Evolutionary conservation across 2,888 invertebrate species (phyloP).

Genomic region (Gymnocheta viridis): DNA sequence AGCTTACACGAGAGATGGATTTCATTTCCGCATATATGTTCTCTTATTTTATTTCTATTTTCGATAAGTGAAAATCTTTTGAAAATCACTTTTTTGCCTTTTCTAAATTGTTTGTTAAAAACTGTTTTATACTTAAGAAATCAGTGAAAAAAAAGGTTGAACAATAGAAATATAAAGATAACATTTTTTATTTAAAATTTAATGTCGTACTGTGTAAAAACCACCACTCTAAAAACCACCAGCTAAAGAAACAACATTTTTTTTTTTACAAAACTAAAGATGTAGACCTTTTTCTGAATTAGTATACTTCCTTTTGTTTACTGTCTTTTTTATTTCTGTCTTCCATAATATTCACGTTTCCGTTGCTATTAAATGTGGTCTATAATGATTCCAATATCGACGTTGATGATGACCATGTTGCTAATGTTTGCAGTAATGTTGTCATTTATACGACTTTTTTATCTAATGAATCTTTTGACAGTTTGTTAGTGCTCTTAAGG

Average conservation of each 20-base stretch:
- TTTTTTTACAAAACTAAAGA: not conserved
- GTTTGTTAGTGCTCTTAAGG: conserved; percentile 8
- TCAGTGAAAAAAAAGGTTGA: too few relatives aligned
- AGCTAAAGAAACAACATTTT: not conserved
- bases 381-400: not conserved
- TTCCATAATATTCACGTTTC: not conserved
- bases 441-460: not conserved
- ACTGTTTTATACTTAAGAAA: too few relatives aligned
- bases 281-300: not conserved
- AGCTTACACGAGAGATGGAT: too few relatives aligned
- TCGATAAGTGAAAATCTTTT: too few relatives aligned
- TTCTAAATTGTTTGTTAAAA: too few relatives aligned
- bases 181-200: too few relatives aligned
- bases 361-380: not conserved
- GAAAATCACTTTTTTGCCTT: too few relatives aligned
- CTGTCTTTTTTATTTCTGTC: not conserved
- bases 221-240: not conserved
- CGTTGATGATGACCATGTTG: not conserved
- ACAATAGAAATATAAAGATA: too few relatives aligned
- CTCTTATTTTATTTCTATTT: too few relatives aligned
- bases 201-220: not conserved
- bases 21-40: too few relatives aligned
- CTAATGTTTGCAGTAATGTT: not conserved
- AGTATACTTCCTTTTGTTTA: not conserved
- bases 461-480: not conserved